Base-by-base conservation (phyloP, 64 coral and sea anemone genomes). In the Actinia equina region DNA sequence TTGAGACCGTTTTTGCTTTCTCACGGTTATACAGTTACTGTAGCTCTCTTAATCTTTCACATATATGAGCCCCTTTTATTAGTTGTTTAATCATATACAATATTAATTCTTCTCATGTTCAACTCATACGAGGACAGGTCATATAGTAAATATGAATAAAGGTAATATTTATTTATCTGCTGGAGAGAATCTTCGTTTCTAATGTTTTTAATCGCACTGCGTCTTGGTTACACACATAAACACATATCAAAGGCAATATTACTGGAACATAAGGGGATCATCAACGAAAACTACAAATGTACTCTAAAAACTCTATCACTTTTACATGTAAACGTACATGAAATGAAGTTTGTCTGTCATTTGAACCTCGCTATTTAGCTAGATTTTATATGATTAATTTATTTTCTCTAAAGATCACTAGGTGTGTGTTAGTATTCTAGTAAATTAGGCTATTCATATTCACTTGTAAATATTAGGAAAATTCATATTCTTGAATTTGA, bases 1-100 rank as follows among this genome's bases (percentile, higher is more conserved):
- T 85, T 58, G 9, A 20, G 30, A 25, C n/a, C 83, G 83, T 85
- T 85, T 44, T 27, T 63, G 12, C 59, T 85, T 84, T 58, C 7
- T 82, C 17, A 41, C 44, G 80, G 44, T 82, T 52, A 17, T 54
- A 54, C 6, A 2, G 14, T 57, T 12, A 82, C 80, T 25, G 80
- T 52, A 20, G 23, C 52, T 82, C 25, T 12, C 3, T 27, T 11
- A 74, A 74, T 15, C n/a, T 74, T 26, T 30, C 69, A 7, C 23
- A 3, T 30, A 74, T 4, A 74, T 1, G 69, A 30, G 25, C 20
- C 10, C 13, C 27, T 74, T 74, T 26, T 25, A 27, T 30, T 74
- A 74, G 25, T 41, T 41, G n/a, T 41, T 74, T 74, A 41, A 14
- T 74, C 7, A 74, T 30, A 74, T 14, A 41, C 13, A 74, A 14